phyloP scores from a whole-genome alignment of 2,888 invertebrate genomes.

The Heliconius hortense region DNA sequence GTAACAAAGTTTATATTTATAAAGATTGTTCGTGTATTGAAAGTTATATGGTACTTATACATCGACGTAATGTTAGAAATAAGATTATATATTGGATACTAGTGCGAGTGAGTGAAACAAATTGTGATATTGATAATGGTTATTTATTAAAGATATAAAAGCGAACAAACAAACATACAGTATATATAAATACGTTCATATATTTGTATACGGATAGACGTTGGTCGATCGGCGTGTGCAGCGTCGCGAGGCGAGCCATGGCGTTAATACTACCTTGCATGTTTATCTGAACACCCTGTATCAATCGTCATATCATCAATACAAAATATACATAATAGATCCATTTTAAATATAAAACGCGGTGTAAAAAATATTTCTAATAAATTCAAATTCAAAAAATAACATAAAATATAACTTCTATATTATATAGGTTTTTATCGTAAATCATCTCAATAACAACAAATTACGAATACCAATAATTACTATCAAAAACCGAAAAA shows the following conservation, averaged over 20 bases:
- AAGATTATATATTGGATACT: neutral
- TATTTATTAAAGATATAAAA: conserved; percentile 8
- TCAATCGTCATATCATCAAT: too few species aligned
- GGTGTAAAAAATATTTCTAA: too few species aligned
- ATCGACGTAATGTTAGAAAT: conserved; percentile 11
- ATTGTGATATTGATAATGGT: conserved; percentile 13
- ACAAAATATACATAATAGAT: neutral
- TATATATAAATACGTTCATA: too few species aligned
- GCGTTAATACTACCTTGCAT: neutral
- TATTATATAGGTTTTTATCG: too few species aligned
- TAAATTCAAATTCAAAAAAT: too few species aligned
- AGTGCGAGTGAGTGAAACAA: neutral
- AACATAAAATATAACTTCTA: too few species aligned
- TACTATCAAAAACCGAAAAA: too few species aligned
- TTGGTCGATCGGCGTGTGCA: conserved; percentile 3
- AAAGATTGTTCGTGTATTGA: conserved; percentile 12
- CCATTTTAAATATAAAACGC: too few species aligned
- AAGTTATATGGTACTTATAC: conserved; percentile 11
- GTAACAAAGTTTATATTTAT: conserved; percentile 2
- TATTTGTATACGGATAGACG: neutral
- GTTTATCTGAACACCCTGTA: neutral
- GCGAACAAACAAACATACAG: neutral
- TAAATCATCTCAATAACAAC: too few species aligned
- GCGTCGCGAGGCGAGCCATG: neutral
- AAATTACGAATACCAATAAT: too few species aligned